phyloP scores from a whole-genome alignment of 2,113 vertebrate species.

The Sminthopsis crassicaudata region DNA sequence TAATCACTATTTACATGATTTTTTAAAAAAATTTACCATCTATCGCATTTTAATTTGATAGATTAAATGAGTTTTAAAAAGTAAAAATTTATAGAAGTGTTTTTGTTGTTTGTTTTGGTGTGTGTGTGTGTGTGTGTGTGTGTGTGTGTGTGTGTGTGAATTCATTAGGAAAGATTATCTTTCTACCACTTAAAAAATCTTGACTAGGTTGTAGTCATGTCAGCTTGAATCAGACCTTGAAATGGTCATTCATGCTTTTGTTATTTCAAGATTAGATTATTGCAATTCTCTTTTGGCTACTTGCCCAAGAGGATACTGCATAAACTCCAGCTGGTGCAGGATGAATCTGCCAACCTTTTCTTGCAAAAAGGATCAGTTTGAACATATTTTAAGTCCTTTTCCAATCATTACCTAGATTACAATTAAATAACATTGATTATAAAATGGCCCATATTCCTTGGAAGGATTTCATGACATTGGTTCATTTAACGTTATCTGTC shows the following conservation, averaged over 20 bases:
- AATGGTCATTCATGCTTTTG: slow-evolving; percentile 75
- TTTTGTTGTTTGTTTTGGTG: not conserved
- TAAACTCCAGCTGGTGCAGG: slow-evolving; percentile 60
- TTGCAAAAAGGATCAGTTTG: slow-evolving; percentile 55
- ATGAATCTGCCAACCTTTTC: slow-evolving; percentile 58
- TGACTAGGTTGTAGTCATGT: slow-evolving; percentile 14
- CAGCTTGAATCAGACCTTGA: slow-evolving; percentile 77
- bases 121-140: no score
- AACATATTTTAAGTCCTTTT: slow-evolving; percentile 62
- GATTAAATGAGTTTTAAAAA: not conserved
- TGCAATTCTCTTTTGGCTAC: slow-evolving; percentile 54
- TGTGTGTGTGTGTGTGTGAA: not conserved
- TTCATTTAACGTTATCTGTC: slow-evolving; percentile 24
- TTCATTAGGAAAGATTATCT: not conserved
- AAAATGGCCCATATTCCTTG: slow-evolving; percentile 35
- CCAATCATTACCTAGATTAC: slow-evolving; percentile 59
- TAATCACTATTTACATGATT: not conserved
- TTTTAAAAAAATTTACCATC: not conserved
- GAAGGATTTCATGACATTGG: not conserved
- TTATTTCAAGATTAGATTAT: slow-evolving; percentile 76
- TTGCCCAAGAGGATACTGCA: slow-evolving; percentile 56
- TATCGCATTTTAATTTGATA: not conserved
- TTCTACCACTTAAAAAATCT: slow-evolving; percentile 40
- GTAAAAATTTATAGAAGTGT: not conserved
- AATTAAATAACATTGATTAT: slow-evolving; percentile 43